phyloP scores from a whole-genome alignment of 92 coral and sea anemone genomes.

The Bergia puertoricense region DNA sequence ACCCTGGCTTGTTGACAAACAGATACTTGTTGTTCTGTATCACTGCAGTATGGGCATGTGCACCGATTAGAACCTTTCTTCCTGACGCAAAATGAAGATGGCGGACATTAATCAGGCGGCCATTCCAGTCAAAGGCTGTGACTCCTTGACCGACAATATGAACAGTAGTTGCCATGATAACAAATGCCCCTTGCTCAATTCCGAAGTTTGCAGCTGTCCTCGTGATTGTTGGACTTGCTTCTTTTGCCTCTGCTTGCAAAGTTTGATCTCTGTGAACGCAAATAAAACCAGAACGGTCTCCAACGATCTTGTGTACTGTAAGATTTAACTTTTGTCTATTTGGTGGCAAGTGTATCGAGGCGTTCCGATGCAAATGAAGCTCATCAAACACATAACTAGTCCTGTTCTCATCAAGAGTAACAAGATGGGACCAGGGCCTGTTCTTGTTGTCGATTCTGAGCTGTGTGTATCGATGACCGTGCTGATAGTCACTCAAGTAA shows the following conservation, averaged over 20 bases:
- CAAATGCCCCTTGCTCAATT: conserved; percentile 56
- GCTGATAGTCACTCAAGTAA: conserved; percentile 52
- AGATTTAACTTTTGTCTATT: conserved; percentile 54
- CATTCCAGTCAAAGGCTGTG: conserved; percentile 69
- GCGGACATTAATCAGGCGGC: conserved; percentile 59
- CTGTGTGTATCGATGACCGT: conserved; percentile 38
- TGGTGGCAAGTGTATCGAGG: conserved; percentile 55
- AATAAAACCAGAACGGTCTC: conserved; percentile 65
- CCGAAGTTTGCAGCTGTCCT: conserved; percentile 71
- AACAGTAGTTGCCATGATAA: conserved; percentile 68
- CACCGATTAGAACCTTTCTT: conserved; percentile 56
- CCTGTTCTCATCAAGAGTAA: conserved; percentile 59
- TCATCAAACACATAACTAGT: conserved; percentile 58
- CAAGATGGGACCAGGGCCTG: conserved; percentile 59
- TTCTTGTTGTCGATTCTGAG: conserved; percentile 64
- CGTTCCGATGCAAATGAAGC: conserved; percentile 55
- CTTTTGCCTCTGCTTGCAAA: conserved; percentile 60
- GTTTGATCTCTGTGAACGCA: conserved; percentile 54
- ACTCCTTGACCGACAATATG: conserved; percentile 62
- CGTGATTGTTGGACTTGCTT: conserved; percentile 60
- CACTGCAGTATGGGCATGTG: conserved; percentile 64
- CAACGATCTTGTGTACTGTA: conserved; percentile 63
- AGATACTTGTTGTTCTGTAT: conserved; percentile 51
- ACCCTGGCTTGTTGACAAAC: conserved; percentile 64
- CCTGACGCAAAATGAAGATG: conserved; percentile 69